Evolutionary conservation across 2,888 invertebrate genomes (phyloP).

Genomic region (Drosophila pseudotalamancana): DNA sequence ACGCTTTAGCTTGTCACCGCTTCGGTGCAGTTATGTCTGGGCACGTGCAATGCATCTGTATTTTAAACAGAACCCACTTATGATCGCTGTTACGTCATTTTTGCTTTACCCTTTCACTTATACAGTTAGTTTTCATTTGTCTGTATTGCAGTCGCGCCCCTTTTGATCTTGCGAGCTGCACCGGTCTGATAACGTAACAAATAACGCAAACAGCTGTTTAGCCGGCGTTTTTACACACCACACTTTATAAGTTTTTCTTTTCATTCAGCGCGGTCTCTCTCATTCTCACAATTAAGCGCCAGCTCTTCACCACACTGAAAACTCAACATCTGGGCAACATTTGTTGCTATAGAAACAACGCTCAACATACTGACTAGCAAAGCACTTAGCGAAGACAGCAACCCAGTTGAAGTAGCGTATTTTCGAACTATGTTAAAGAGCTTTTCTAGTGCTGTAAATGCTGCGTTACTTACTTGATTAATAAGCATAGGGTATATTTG

Average conservation of each 20-base stretch:
- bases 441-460: slow-evolving; percentile 12
- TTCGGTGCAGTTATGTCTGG: background rate
- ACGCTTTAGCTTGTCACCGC: background rate
- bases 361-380: slow-evolving; percentile 16
- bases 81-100: background rate
- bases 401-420: slow-evolving; percentile 6
- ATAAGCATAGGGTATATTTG: background rate
- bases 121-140: background rate
- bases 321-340: slow-evolving; percentile 37
- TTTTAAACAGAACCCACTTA: no score
- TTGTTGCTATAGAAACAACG: slow-evolving; percentile 33
- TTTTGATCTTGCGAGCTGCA: slow-evolving; percentile 10
- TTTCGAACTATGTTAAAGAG: background rate
- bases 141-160: slow-evolving; percentile 11
- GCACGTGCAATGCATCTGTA: no score
- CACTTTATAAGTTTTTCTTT: slow-evolving; percentile 39
- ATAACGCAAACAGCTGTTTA: slow-evolving; percentile 63
- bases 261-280: slow-evolving; percentile 52
- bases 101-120: background rate
- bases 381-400: slow-evolving; percentile 15
- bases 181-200: slow-evolving; percentile 24
- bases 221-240: slow-evolving; percentile 67
- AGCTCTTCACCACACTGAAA: slow-evolving; percentile 37
- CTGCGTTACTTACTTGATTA: background rate
- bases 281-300: slow-evolving; percentile 15